Percentiles rank a stretch among this genome's conserved stretches.
Conservation (phyloP, 2,888 invertebrate genomes). For the Ornithoptera priamus region DNA sequence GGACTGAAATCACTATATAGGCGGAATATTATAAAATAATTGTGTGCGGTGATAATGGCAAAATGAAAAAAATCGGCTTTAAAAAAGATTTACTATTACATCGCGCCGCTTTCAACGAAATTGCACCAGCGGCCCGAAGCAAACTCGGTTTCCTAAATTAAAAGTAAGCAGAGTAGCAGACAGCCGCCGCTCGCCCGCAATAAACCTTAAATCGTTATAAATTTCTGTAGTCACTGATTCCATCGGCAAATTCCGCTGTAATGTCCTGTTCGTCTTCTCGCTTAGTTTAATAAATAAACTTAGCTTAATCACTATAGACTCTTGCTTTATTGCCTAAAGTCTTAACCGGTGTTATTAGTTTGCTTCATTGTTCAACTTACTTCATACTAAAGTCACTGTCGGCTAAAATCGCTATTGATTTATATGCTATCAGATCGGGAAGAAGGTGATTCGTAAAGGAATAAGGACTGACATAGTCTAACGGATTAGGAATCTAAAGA, state of each 20-base stretch:
- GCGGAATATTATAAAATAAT: not conserved
- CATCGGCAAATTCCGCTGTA: slow-evolving; percentile 31
- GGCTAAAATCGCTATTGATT: no score
- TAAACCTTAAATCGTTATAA: slow-evolving; percentile 46
- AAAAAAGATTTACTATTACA: slow-evolving; percentile 23
- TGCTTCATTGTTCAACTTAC: no score
- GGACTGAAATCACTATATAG: not conserved
- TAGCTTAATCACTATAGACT: not conserved
- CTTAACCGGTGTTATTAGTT: no score
- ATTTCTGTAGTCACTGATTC: slow-evolving; percentile 48
- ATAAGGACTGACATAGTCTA: no score
- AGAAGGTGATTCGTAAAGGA: no score
- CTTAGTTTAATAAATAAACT: slow-evolving; percentile 8
- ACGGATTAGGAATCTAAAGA: no score
- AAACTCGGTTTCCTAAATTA: slow-evolving; percentile 59
- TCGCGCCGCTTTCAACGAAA: slow-evolving; percentile 22
- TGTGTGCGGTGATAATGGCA: slow-evolving; percentile 6
- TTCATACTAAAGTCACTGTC: no score
- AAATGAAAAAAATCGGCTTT: slow-evolving; percentile 11
- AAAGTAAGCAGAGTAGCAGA: slow-evolving; percentile 57
- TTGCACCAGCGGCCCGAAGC: slow-evolving; percentile 36
- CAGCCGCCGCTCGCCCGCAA: slow-evolving; percentile 39
- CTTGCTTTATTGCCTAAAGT: no score
- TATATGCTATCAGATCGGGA: no score
- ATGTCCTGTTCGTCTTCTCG: no score